Evolutionary conservation across 2,113 vertebrate species (phyloP), one percentile per base, ranked within the genome.

Genomic region (Himantopus leucocephalus): DNA sequence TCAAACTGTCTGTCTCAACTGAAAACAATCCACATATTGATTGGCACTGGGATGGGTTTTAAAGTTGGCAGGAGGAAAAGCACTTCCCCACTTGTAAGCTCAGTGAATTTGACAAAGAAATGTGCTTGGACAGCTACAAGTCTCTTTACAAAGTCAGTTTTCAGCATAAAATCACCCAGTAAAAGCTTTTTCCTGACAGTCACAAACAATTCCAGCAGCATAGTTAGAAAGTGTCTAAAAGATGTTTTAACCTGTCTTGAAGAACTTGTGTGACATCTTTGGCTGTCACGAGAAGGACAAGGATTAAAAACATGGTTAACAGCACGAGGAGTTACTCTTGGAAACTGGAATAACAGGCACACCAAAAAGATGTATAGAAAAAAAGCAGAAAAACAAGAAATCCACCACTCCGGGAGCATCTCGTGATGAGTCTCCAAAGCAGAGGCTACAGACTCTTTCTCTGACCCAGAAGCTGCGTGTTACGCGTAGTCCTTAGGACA

Each of bases 61-160:
- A 87, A 86, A 85, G 52, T 64, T 91, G 92, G 76, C 70, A 91
- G 73, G 48, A 89, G 43, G 64, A 94, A 92, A 92, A 94, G 83
- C 59, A 82, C 60, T 84, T 95, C 62, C 7, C 5, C 27, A 75
- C 68, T 88, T 92, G 72, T 74, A 94, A 92, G 58, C 88, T 78
- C 43, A 29, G 47, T 60, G 63, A 93, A 84, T 86, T 45, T 95
- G 88, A 96, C 75, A 94, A 83, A 78, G 82, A 88, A 90, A 90
- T 74, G 73, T 87, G 73, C 88, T 92, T 94, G 95, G 92, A 96
- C 92, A 96, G 92, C 70, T 94, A 89, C 53, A 92, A 85, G 48
- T 81, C 76, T 92, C 70, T 75, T 66, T 62, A 91, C 43, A 45
- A 92, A 94, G 88, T 64, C 73, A 81, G 56, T 89, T 94, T 92